Conservation (phyloP, 2,113 vertebrate genomes). For the Hemichromis elongatus region DNA sequence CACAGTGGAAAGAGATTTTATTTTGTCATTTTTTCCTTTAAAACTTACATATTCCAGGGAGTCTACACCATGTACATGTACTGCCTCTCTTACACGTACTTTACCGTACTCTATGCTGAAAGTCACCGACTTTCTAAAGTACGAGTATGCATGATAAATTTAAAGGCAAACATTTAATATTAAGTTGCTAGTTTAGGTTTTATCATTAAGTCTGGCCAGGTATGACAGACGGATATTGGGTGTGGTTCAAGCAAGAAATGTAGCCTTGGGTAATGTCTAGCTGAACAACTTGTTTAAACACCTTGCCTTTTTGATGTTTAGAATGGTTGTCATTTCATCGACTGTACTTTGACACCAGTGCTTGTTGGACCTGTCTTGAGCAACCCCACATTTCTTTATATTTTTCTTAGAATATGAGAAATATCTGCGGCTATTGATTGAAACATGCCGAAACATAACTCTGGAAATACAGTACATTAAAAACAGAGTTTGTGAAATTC, state of each 20-base stretch:
- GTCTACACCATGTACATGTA: neutral
- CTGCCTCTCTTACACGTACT: neutral
- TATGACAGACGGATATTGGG: neutral
- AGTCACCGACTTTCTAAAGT: neutral
- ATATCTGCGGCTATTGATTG: neutral
- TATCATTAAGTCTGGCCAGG: neutral
- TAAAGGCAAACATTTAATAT: neutral
- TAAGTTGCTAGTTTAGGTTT: neutral
- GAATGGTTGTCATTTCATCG: neutral
- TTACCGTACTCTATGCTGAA: neutral
- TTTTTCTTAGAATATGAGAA: neutral
- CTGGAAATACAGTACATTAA: neutral
- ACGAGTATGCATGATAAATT: neutral
- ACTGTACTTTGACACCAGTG: neutral
- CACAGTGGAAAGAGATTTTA: neutral
- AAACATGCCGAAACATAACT: neutral
- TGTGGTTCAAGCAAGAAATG: neutral
- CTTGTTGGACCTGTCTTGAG: neutral
- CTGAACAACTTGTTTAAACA: constrained; percentile 1
- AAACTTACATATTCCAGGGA: neutral
- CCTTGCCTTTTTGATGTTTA: neutral
- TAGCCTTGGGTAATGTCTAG: neutral
- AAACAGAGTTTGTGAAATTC: neutral
- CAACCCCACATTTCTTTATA: neutral
- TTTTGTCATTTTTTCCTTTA: neutral